Percentiles rank a stretch among this genome's conserved stretches.
These are phyloP conservation scores for Hippocampus zosterae DNA, from an alignment of 2,113 vertebrate genomes.

Conservation along the genomic window DNA sequence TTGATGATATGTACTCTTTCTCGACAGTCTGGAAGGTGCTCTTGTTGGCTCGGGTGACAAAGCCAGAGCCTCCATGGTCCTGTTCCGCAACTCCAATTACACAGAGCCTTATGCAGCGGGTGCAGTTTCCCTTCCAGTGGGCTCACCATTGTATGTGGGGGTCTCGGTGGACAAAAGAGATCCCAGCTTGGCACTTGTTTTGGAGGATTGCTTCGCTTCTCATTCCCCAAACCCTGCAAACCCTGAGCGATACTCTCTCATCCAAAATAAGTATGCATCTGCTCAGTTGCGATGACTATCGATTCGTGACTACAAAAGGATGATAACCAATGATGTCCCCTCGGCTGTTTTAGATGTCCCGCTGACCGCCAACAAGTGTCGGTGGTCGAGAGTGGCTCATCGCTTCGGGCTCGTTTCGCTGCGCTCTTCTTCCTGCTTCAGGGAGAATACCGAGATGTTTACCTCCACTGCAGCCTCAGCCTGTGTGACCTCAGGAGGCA, in stretches of 20 bases:
- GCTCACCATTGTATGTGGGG: conserved; percentile 50
- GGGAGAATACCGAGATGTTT: conserved; percentile 12
- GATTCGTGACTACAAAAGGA: conserved; percentile 1
- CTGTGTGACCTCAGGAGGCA: conserved; percentile 24
- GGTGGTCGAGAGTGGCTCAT: conserved; percentile 49
- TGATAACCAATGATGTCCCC: not conserved
- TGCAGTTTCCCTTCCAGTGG: conserved; percentile 39
- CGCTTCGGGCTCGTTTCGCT: conserved; percentile 48
- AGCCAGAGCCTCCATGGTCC: conserved; percentile 43
- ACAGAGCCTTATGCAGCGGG: conserved; percentile 38
- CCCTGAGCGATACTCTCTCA: conserved; percentile 37
- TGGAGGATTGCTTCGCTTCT: conserved; percentile 60
- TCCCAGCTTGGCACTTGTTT: conserved; percentile 39
- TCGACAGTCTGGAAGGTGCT: conserved; percentile 29
- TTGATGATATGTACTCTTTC: not conserved
- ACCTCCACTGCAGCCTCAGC: conserved; percentile 51
- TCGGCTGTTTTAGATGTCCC: conserved; percentile 52
- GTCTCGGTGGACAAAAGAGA: conserved; percentile 35
- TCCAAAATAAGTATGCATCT: conserved; percentile 53
- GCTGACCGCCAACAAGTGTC: conserved; percentile 33
- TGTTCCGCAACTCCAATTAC: conserved; percentile 46
- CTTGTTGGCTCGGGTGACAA: conserved; percentile 24
- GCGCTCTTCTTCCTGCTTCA: conserved; percentile 38
- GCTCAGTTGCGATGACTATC: conserved; percentile 42
- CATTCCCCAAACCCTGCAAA: conserved; percentile 29